phyloP scores from a whole-genome alignment of 2,113 vertebrate genomes.

The Phycodurus eques region DNA sequence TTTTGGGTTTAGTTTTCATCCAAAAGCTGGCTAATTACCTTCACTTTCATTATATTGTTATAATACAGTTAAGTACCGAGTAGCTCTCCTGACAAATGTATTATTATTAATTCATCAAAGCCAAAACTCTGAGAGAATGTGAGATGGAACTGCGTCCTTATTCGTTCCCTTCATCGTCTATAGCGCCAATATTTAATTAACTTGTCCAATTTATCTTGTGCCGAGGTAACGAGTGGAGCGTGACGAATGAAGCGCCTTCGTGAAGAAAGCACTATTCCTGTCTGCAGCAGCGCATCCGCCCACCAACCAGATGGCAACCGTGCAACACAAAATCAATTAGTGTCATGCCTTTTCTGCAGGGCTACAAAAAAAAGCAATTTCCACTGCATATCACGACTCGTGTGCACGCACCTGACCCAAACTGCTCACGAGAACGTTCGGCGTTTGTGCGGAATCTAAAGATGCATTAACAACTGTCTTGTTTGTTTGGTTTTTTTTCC shows the following conservation, averaged over 20 bases:
- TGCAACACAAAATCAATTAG: slow-evolving; percentile 25
- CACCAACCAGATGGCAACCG: slow-evolving; percentile 14
- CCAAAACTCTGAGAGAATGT: slow-evolving; percentile 11
- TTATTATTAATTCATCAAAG: slow-evolving; percentile 25
- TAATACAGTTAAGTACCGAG: slow-evolving; percentile 32
- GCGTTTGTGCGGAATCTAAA: slow-evolving; percentile 6
- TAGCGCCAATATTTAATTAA: slow-evolving; percentile 10
- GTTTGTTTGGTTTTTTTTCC: background rate
- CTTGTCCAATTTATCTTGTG: background rate
- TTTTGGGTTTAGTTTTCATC: slow-evolving; percentile 31
- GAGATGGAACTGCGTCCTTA: background rate
- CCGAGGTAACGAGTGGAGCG: slow-evolving; percentile 5
- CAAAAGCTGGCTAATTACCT: slow-evolving; percentile 20
- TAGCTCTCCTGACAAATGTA: slow-evolving; percentile 43
- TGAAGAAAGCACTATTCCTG: slow-evolving; percentile 1
- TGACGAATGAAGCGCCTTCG: background rate
- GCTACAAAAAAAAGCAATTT: slow-evolving; percentile 18
- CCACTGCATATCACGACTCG: background rate
- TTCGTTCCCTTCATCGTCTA: slow-evolving; percentile 16
- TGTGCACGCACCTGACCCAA: slow-evolving; percentile 5
- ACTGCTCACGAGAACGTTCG: background rate
- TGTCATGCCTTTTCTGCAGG: slow-evolving; percentile 10
- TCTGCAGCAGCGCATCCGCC: slow-evolving; percentile 2
- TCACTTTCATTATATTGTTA: slow-evolving; percentile 16
- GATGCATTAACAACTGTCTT: slow-evolving; percentile 1